Conservation (phyloP, 2,113 vertebrate genomes). For the Prunella himalayana region DNA sequence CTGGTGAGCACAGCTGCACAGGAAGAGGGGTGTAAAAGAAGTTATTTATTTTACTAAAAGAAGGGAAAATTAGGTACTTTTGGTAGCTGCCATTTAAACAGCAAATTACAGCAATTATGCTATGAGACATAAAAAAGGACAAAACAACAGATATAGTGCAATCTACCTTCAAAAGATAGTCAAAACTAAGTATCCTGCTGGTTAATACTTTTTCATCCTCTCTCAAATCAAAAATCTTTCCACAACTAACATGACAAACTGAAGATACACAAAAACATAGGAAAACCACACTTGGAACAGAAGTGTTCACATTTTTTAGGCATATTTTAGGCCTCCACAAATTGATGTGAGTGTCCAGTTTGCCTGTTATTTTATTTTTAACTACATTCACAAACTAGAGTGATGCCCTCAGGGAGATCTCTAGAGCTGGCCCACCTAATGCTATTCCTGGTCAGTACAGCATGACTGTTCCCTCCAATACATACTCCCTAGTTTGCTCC, state of each 20-base stretch:
- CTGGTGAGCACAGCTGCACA: not conserved
- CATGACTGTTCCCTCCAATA: slow-evolving; percentile 44
- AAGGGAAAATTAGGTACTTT: not conserved
- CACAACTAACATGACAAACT: not conserved
- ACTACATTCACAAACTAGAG: slow-evolving; percentile 11
- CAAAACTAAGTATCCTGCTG: not conserved
- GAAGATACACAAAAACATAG: not conserved
- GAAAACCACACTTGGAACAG: not conserved
- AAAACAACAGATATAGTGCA: not conserved
- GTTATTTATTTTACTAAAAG: not conserved
- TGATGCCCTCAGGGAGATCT: not conserved
- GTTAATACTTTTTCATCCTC: not conserved
- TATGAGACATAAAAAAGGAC: not conserved
- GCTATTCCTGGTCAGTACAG: slow-evolving; percentile 3
- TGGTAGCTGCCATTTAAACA: not conserved
- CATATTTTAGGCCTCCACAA: not conserved
- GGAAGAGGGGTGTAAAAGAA: not conserved
- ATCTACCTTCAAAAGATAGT: not conserved
- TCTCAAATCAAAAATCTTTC: not conserved
- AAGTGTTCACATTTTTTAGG: not conserved
- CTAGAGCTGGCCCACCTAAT: not conserved
- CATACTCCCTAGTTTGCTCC: slow-evolving; percentile 44
- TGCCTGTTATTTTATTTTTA: slow-evolving; percentile 16
- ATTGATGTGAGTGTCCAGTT: not conserved
- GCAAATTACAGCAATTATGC: not conserved